Percentiles rank a stretch among this genome's conserved stretches.
These are phyloP conservation scores for Phalacrocorax carbo DNA, from an alignment of 2,113 vertebrate genomes.

Conservation along the genomic window DNA sequence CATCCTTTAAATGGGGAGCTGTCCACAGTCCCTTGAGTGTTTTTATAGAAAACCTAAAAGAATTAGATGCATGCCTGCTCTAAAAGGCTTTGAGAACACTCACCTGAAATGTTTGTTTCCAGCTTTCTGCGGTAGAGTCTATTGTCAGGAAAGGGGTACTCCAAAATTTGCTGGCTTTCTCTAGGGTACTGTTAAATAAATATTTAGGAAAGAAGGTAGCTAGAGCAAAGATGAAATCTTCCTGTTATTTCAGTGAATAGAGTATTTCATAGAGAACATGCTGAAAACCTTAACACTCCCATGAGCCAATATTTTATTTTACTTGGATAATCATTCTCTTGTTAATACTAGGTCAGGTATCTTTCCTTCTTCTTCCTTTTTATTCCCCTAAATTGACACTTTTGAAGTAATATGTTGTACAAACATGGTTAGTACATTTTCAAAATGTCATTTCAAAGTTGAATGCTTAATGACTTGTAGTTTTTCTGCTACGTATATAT, in stretches of 20 bases:
- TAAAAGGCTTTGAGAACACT: neutral
- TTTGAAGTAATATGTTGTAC: neutral
- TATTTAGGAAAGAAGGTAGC: neutral
- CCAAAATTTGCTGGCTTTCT: neutral
- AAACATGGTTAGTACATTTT: neutral
- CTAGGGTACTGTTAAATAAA: neutral
- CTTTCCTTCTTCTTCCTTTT: neutral
- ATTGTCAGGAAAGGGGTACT: neutral
- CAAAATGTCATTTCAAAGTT: neutral
- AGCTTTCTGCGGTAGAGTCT: neutral
- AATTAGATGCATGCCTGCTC: neutral
- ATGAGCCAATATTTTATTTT: neutral
- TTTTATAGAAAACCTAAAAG: neutral
- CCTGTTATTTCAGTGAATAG: neutral
- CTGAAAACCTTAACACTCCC: neutral
- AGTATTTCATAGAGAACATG: neutral
- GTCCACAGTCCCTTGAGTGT: neutral
- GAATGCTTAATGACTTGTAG: neutral
- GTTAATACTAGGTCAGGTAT: neutral
- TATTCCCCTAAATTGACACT: neutral
- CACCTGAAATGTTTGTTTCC: neutral
- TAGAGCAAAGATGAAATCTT: neutral
- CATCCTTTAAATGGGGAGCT: neutral
- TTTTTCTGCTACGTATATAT: neutral
- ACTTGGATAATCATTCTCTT: neutral